Evolutionary conservation across 1,140 invertebrate species (phyloP), one percentile per base, ranked within the genome.

Genomic region (Palaemon carinicauda): DNA sequence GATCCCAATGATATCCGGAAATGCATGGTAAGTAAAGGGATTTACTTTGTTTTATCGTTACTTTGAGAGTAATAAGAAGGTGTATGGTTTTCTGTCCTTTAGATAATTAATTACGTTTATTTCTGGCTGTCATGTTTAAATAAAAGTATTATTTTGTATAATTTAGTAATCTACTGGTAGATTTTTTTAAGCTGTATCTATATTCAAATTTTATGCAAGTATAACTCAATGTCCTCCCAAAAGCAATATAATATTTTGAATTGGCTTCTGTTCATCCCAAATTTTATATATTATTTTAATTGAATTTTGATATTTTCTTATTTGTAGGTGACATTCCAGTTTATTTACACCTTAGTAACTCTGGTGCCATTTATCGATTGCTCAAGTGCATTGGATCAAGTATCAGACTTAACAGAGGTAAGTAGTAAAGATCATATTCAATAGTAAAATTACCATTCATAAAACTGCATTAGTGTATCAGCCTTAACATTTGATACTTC

Each of bases 1-100:
- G 97, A 99, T 92, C 94, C 96, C 0, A 99, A 98, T 90, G 97
- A 98, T 91, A 93, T 95, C 51, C 94, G 94, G 83, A 99, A 98
- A 90, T 96, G 94, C 86, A 92, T 96, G 89, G 94, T 95, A 41
- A 94, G 82, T 41, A 3, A 41, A 7, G 15, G 10, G 7, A 65
- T 65, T 65, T 21, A n/a, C 17, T 65, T 15, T 7, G 3, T 21
- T 21, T n/a, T 65, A 12, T 41, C n/a, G n/a, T n/a, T 7, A 4
- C 41, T 4, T 0, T 0, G 41, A 12, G 41, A n/a, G n/a, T n/a
- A n/a, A n/a, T n/a, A n/a, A n/a, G n/a, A n/a, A n/a, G n/a, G n/a
- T n/a, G n/a, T n/a, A n/a, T 1, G 41, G 33, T 41, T 41, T 41
- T 5, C 0, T 9, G 12, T 41, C 12, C 3, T 41, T 41, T 3